Conservation (phyloP, 1,140 invertebrate species). For the Papilio xuthus region DNA sequence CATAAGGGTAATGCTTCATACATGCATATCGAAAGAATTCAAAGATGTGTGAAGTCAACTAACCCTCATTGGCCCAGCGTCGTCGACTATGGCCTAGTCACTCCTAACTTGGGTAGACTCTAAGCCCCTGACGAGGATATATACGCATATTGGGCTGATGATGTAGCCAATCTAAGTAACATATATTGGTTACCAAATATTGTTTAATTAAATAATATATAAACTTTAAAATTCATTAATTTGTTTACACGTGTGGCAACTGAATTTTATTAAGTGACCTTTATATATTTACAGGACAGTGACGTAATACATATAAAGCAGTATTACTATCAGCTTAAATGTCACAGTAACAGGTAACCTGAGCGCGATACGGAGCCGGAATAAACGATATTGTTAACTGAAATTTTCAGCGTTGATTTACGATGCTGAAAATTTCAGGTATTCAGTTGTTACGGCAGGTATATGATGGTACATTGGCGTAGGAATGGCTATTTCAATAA, state of each 20-base stretch:
- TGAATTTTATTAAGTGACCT: constrained; percentile 2
- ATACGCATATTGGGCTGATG: too few relatives aligned
- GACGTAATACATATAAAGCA: constrained; percentile 4
- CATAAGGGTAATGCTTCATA: too few relatives aligned
- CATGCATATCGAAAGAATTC: too few relatives aligned
- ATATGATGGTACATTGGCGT: background rate
- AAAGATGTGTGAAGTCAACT: too few relatives aligned
- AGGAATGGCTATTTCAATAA: background rate
- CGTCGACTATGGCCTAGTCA: too few relatives aligned
- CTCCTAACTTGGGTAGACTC: too few relatives aligned
- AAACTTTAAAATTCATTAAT: background rate
- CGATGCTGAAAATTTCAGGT: background rate
- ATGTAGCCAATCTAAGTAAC: too few relatives aligned
- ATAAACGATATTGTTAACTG: constrained; percentile 14
- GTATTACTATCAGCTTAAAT: constrained; percentile 10
- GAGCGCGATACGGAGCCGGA: background rate
- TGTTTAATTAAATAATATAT: too few relatives aligned
- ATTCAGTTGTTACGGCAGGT: background rate
- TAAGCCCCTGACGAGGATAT: too few relatives aligned
- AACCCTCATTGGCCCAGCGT: too few relatives aligned
- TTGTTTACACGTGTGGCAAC: background rate
- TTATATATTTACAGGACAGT: background rate
- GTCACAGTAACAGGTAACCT: constrained; percentile 11
- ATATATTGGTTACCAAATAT: too few relatives aligned
- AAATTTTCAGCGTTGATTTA: constrained; percentile 20